Percentiles rank a stretch among this genome's conserved stretches.
phyloP scores from a whole-genome alignment of 2,113 vertebrate genomes.

The Ochotona princeps region DNA sequence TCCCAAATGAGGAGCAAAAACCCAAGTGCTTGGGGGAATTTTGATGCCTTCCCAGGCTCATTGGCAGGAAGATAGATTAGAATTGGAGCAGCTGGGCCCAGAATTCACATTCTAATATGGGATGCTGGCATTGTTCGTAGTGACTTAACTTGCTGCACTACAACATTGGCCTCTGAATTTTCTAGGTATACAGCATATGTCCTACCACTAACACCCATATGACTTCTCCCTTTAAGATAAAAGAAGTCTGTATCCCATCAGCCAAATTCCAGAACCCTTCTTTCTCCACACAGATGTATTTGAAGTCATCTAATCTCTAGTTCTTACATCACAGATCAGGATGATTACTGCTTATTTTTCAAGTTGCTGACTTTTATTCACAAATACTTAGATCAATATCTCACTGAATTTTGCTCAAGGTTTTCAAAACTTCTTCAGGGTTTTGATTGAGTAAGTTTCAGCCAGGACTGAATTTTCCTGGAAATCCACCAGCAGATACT shows the following conservation, averaged over 20 bases:
- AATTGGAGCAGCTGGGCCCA: no score
- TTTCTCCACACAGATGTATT: not conserved
- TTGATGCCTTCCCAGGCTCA: no score
- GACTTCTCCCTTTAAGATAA: not conserved
- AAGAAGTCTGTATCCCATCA: not conserved
- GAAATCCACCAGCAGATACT: not conserved
- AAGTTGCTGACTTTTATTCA: slow-evolving; percentile 39
- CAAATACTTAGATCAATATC: slow-evolving; percentile 14
- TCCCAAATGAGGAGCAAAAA: no score
- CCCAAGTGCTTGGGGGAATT: no score
- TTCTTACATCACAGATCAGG: not conserved
- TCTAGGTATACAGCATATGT: not conserved
- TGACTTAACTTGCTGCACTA: no score
- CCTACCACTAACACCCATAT: not conserved
- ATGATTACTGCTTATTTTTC: not conserved
- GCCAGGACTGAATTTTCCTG: not conserved
- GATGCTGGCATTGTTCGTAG: no score
- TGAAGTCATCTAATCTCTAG: not conserved
- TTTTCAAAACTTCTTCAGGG: not conserved
- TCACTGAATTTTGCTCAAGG: slow-evolving; percentile 18
- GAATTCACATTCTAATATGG: no score
- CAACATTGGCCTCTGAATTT: not conserved
- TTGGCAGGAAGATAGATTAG: no score
- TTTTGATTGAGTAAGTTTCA: slow-evolving; percentile 1
- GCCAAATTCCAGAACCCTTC: not conserved